These are phyloP conservation scores for Ormyrus thymus DNA, from an alignment of 2,888 invertebrate species.

Conservation along the genomic window DNA sequence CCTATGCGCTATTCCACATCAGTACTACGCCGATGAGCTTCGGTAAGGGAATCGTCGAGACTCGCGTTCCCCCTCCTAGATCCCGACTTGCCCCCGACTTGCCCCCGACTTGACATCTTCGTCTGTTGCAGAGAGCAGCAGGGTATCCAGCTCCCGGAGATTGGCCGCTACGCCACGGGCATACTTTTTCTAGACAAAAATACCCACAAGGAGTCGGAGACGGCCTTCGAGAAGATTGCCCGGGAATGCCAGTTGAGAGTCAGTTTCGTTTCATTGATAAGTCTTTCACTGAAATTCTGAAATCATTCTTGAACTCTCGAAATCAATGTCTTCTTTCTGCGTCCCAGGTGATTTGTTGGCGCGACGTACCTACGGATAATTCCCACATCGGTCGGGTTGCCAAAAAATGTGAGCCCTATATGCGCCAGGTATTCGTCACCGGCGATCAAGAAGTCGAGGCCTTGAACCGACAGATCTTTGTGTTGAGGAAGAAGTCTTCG, in stretches of 20 bases:
- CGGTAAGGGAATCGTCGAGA: constrained; percentile 77
- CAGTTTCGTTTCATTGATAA: constrained; percentile 57
- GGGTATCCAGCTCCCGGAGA: constrained; percentile 88
- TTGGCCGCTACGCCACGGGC: constrained; percentile 96
- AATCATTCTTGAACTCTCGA: neutral
- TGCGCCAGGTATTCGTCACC: constrained; percentile 94
- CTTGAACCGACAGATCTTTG: constrained; percentile 87
- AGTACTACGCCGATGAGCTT: constrained; percentile 89
- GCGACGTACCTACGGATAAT: constrained; percentile 93
- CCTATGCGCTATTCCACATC: constrained; percentile 96
- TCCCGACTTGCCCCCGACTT: too few relatives aligned
- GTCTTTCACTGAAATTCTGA: neutral
- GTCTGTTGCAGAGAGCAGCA: constrained; percentile 81
- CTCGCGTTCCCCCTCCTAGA: neutral
- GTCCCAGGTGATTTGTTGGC: constrained; percentile 89
- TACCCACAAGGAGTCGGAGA: constrained; percentile 87
- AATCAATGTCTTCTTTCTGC: constrained; percentile 24
- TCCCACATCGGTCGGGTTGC: constrained; percentile 93
- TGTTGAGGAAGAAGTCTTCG: constrained; percentile 94
- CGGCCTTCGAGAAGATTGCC: constrained; percentile 88
- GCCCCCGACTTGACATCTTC: too few relatives aligned
- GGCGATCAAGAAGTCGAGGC: constrained; percentile 79
- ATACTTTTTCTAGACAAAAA: constrained; percentile 94
- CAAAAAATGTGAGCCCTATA: constrained; percentile 94
- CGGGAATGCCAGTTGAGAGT: constrained; percentile 85